phyloP scores from a whole-genome alignment of 2,797 vertebrate species.

The Macroramphosus scolopax region DNA sequence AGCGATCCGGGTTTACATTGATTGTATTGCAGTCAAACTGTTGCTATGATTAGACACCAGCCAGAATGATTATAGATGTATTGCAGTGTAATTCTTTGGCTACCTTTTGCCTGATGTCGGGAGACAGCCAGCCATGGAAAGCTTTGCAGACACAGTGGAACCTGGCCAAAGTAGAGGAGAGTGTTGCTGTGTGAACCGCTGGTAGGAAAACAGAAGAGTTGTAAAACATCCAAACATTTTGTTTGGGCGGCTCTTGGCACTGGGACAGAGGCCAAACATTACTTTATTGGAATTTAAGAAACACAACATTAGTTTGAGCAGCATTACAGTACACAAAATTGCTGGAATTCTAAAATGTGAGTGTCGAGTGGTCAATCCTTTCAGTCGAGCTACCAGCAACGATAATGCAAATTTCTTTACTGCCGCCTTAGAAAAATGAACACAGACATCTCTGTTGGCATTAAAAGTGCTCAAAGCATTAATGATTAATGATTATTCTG shows the following conservation, averaged over 20 bases:
- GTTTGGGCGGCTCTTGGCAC: conserved; percentile 45
- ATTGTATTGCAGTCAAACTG: conserved; percentile 43
- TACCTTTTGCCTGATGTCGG: conserved; percentile 35
- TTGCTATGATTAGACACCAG: conserved; percentile 44
- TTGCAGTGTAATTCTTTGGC: conserved; percentile 51
- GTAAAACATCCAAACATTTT: conserved; percentile 57
- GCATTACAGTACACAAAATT: conserved; percentile 9
- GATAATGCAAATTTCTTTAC: not conserved
- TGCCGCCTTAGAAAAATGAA: too few relatives aligned
- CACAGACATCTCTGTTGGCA: too few relatives aligned
- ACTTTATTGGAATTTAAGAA: conserved; percentile 39
- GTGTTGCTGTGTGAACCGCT: conserved; percentile 46
- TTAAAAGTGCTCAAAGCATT: not conserved
- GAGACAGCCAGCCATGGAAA: conserved; percentile 47
- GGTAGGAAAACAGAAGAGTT: conserved; percentile 44
- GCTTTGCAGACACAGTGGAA: conserved; percentile 58
- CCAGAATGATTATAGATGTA: conserved; percentile 47
- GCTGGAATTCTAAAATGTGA: conserved; percentile 13
- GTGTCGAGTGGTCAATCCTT: too few relatives aligned
- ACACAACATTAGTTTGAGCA: conserved; percentile 3
- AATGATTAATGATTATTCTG: not conserved
- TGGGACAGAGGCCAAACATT: conserved; percentile 28
- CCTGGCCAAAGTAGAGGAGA: conserved; percentile 43
- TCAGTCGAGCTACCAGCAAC: conserved; percentile 1
- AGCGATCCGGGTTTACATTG: conserved; percentile 41